Evolutionary conservation across 2,888 invertebrate species (phyloP), one percentile per base, ranked within the genome.

Genomic region (Dorcus hopei): DNA sequence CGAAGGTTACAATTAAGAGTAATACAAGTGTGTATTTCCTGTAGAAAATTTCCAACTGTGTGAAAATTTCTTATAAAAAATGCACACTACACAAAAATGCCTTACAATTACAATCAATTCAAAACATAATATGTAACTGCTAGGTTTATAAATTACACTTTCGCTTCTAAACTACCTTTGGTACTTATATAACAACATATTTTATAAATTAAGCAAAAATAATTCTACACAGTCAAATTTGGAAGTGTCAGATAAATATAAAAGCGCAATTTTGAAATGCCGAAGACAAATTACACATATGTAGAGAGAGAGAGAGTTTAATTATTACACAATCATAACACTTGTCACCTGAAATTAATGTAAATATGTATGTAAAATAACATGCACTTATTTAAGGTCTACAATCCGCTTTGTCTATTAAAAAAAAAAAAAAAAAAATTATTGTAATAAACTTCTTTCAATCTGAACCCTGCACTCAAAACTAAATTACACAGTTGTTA

Each of bases 21-120:
- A 26, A 47, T 5, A 45, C 41, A 45, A 23, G 50, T 50, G 45
- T 51, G 56, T 45, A 43, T 51, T 56, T 56, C 51, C 56, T 56
- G 51, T 38, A 42, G 8, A 41, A 41, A 9, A 33, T 9, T 42
- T 9, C 16, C 47, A 19, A 16, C 8, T 41, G 9, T 5, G 42
- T 47, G 8, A n/a, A 47, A 38, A 16, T 53, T 42, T 43, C 39
- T 16, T 40, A 55, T 42, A 55, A 47, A 55, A 55, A 55, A 55
- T 49, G 41, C 55, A 55, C 49, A 55, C 49, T 55, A 49, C 49
- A 55, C 49, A 55, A 55, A 45, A 33, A 16, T 26, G n/a, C 38
- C 38, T 9, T 45, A 53, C 52, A 53, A 16, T 9, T 45, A 53
- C 52, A 53, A 16, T 43, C 38, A 7, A 33, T 33, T 33, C 26